Evolutionary conservation across 1,140 invertebrate genomes (phyloP), one percentile per base, ranked within the genome.

Genomic region (Anastatus disparis): DNA sequence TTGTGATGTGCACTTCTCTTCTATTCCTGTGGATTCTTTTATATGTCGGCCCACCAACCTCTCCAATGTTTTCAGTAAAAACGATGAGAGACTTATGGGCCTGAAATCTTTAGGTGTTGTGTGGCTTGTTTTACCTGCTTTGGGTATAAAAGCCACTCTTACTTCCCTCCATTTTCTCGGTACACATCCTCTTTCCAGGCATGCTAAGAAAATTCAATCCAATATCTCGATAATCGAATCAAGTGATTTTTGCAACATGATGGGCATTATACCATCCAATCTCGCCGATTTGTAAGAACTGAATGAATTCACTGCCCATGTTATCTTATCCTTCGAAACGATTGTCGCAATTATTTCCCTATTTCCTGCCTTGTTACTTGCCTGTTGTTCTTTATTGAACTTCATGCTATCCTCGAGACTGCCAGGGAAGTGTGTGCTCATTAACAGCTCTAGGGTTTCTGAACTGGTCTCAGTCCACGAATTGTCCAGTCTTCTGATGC

Each of bases 281-380:
- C 72, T 70, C 20, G 72, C 65, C 44, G 72, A 44, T 52, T 78
- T 76, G 59, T 71, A 75, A 12, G 74, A 70, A 12, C 66, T 59
- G 53, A 78, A 78, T 35, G 66, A 55, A 24, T 61, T 63, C 3
- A 75, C 59, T 9, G 75, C 71, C 73, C 71, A 76, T 68, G n/a
- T 65, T 24, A 1, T 74, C 20, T 31, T 74, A 12, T 53, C 59
- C 12, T 61, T 40, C 15, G 44, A 72, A 10, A 76, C 35, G 0
- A 76, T 55, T 55, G 56, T 66, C 13, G 50, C 31, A n/a, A n/a
- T n/a, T n/a, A n/a, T n/a, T n/a, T n/a, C 7, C 63, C 71, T 8
- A 56, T 35, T 2, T 17, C 12, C 63, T 71, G 62, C 61, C 61
- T 38, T 29, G 20, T 55, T 10, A 6, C 10, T 6, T 10, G 10